Percentiles rank a stretch among this genome's conserved stretches.
Conservation (phyloP, 2,888 invertebrate genomes). For the Germaria angustata region DNA sequence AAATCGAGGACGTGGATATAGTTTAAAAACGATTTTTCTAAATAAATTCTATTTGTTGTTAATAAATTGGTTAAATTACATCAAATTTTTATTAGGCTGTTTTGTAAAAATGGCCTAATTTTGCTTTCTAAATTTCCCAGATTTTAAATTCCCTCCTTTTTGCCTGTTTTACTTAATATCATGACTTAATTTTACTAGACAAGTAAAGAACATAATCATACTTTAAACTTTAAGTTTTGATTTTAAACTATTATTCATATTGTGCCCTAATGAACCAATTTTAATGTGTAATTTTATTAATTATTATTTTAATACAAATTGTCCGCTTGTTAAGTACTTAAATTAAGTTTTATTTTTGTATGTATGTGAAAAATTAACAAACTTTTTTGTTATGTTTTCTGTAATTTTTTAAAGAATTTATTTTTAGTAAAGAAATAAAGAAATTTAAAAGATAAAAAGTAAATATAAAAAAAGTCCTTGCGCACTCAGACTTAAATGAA, state of each 20-base stretch:
- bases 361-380: background rate
- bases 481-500: too few relatives aligned
- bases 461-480: too few relatives aligned
- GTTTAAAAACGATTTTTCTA: slow-evolving; percentile 19
- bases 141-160: background rate
- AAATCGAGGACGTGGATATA: slow-evolving; percentile 65
- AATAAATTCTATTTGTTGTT: background rate
- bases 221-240: slow-evolving; percentile 12
- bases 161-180: slow-evolving; percentile 46
- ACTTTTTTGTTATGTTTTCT: slow-evolving; percentile 23
- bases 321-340: slow-evolving; percentile 56
- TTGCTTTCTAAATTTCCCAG: background rate
- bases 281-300: slow-evolving; percentile 23
- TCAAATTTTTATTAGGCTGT: background rate
- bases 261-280: background rate
- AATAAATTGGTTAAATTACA: background rate
- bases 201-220: background rate
- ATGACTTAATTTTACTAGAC: slow-evolving; percentile 32
- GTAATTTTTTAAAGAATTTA: background rate
- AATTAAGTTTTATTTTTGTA: slow-evolving; percentile 27
- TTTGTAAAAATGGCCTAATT: background rate
- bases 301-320: background rate
- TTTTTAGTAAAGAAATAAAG: too few relatives aligned
- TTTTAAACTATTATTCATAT: background rate
- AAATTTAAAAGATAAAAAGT: too few relatives aligned